Evolutionary conservation across 2,797 vertebrate genomes (phyloP), one percentile per base, ranked within the genome.

Genomic region (Nannoperca obscura): DNA sequence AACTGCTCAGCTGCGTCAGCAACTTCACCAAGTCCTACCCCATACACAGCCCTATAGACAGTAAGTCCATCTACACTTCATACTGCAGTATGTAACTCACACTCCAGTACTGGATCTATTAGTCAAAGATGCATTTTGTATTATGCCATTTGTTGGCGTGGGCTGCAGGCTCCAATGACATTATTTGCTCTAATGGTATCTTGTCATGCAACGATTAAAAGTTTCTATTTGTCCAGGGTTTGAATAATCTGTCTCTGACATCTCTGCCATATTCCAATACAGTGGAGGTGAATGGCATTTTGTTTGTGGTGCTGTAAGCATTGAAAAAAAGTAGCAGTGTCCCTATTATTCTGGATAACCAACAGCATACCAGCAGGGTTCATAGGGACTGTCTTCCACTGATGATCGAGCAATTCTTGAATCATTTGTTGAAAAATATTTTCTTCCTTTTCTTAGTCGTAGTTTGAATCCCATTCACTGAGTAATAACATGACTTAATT

Each of bases 1-100:
- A 97, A 83, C 94, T 99, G 80, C 96, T 99, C 81, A 92, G 95
- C 93, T 99, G 98, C 54, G 97, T 99, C 83, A 96, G 95, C 90
- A 99, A 99, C 95, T 99, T 99, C 75, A 99, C 98, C 57, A 97
- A 98, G 78, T 98, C 97, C 19, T 99, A 98, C 86, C 98, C 98
- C 20, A 97, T 97, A 92, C 96, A 95, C 76, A 99, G 97, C 88
- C 98, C 98, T 5, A 96, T 97, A 24, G 98, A 99, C 84, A 99
- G 98, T 99, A 90, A 96, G 98, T 96, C 5, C 5, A 4, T 2
- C 27, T 36, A 11, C n/a, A 3, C 30, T 3, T 2, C 2, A 15
- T 4, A 6, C 9, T 34, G 14, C 4, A 40, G 15, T 64, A 49
- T 4, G 34, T 24, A 30, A 22, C 61, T 32, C 13, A 44, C 13